Base-by-base conservation (phyloP, 1,140 invertebrate species). In the Magallana ariakensis region DNA sequence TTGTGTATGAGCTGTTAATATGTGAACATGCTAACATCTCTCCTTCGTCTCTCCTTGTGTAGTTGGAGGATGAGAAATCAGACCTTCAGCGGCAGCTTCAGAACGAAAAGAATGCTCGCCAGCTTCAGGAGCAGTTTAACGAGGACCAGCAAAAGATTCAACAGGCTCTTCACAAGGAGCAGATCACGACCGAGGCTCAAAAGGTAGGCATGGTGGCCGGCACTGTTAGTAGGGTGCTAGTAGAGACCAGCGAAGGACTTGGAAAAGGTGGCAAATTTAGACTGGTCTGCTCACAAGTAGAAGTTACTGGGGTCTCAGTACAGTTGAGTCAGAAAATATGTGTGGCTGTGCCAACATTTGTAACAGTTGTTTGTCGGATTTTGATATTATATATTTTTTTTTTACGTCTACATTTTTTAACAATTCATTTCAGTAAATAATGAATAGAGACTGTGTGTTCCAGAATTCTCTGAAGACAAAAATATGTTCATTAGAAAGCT, bases 61-160 rank as follows among this genome's bases (percentile, higher is more conserved):
- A 94, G 93, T 87, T 94, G 80, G 91, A 93, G 80, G 92, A 93
- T 83, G 93, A 93, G 84, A 92, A 91, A 85, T 90, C 91, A 22
- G 92, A 93, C 26, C 85, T 93, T 5, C 87, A 91, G 15, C 80
- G 92, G 13, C 91, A 92, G 80, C 55, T 92, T 7, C 85, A 89
- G 56, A 91, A 93, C 84, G 93, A 92, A 85, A 93, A 91, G 83
- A 91, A 90, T 84, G 91, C 91, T 16, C 89, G 92, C 26, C 84
- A 88, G 11, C 88, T 93, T 60, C 92, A 93, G 87, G 92, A 93
- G 66, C 91, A 93, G 86, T 90, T 93, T n/a, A 93, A 92, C 66
- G 93, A 93, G 46, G 93, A 94, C 55, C 93, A 93, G 83, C 89
- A 90, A 54, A 89, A 91, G 46, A 75, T 93, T 9, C 89, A 92